Conservation (phyloP, 1,140 invertebrate species). For the Chymomyza costata region DNA sequence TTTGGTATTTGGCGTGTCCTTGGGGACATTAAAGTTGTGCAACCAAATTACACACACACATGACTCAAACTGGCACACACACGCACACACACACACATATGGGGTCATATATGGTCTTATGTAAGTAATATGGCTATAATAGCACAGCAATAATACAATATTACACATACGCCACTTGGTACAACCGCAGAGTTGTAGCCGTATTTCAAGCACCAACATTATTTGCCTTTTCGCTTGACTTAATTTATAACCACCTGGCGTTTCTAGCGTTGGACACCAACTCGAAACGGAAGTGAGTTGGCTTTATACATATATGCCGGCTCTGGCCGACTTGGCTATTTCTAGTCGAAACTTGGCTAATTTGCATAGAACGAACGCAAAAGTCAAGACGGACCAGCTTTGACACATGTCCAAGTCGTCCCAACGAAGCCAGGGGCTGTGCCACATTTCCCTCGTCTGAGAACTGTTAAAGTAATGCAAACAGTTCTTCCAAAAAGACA, state of each 20-base stretch:
- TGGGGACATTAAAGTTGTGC: no score
- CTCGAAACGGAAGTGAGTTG: conserved; percentile 57
- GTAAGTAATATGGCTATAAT: conserved; percentile 28
- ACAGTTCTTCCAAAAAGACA: conserved; percentile 62
- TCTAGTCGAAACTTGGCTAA: conserved; percentile 34
- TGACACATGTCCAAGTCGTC: conserved; percentile 68
- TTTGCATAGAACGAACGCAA: conserved; percentile 45
- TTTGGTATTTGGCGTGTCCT: conserved; percentile 19
- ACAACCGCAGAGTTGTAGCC: not conserved
- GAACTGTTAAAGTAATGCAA: conserved; percentile 7
- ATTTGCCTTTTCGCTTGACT: conserved; percentile 14
- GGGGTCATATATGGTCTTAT: conserved; percentile 46
- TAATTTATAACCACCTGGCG: conserved; percentile 52
- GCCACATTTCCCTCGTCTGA: not conserved
- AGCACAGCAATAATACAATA: conserved; percentile 60
- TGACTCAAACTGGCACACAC: conserved; percentile 5
- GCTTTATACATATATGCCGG: conserved; percentile 28
- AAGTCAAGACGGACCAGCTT: conserved; percentile 43
- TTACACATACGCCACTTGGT: conserved; percentile 61
- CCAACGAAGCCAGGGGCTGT: conserved; percentile 29
- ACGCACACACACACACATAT: conserved; percentile 27
- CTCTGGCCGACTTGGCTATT: conserved; percentile 45
- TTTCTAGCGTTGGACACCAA: conserved; percentile 6
- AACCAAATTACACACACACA: conserved; percentile 23
- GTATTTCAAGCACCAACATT: no score